Percentiles rank a stretch among this genome's conserved stretches.
Conservation (phyloP, 2,888 invertebrate genomes). For the Diploptera punctata region DNA sequence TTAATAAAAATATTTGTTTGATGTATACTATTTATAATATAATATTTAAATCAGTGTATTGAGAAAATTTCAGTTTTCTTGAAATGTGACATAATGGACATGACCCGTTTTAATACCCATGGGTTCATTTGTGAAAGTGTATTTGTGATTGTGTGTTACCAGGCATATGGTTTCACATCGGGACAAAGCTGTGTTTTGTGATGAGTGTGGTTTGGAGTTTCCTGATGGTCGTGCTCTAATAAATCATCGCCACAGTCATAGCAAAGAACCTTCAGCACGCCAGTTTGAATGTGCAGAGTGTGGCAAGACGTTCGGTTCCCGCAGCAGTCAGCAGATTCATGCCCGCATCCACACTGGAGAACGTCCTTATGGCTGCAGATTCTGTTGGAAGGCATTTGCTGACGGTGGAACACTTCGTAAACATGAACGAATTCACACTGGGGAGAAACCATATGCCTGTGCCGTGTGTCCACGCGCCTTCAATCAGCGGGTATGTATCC, state of each 20-base stretch:
- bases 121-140: too few species aligned
- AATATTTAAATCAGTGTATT: too few species aligned
- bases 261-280: slow-evolving; percentile 59
- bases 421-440: slow-evolving; percentile 85
- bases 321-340: slow-evolving; percentile 86
- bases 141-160: too few species aligned
- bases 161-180: slow-evolving; percentile 74
- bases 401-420: slow-evolving; percentile 86
- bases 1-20: too few species aligned
- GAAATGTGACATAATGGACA: too few species aligned
- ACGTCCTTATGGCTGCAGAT: slow-evolving; percentile 82
- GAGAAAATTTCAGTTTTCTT: too few species aligned
- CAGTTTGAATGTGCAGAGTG: slow-evolving; percentile 84
- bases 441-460: slow-evolving; percentile 86
- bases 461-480: slow-evolving; percentile 87
- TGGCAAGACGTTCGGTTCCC: slow-evolving; percentile 85
- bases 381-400: slow-evolving; percentile 89
- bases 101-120: too few species aligned
- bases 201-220: slow-evolving; percentile 73
- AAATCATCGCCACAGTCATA: slow-evolving; percentile 72
- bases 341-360: slow-evolving; percentile 86
- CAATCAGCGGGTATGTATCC: slow-evolving; percentile 66
- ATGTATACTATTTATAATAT: too few species aligned
- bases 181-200: slow-evolving; percentile 72
- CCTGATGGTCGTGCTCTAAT: slow-evolving; percentile 72